Evolutionary conservation across 2,113 vertebrate species (phyloP), one percentile per base, ranked within the genome.

Genomic region (Psilopogon haemacephalus): DNA sequence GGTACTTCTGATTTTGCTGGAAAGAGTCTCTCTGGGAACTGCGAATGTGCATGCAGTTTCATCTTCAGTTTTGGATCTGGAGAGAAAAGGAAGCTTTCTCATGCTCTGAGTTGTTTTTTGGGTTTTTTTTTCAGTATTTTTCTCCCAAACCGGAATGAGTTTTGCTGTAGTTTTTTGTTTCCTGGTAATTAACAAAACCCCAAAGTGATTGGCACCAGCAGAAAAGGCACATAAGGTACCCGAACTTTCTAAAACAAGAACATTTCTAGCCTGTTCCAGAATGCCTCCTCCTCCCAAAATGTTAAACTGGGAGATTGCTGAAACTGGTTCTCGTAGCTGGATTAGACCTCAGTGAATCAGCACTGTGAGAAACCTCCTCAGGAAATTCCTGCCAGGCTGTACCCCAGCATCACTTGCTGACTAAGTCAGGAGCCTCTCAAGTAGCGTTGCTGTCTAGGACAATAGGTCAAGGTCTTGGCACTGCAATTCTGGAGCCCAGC

Each of bases 291-390:
- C 79, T 92, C 79, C 55, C 46, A 76, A 70, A 84, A 84, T 71
- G 64, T 70, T 80, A 44, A 90, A 76, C n/a, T 54, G 15, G 59
- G 79, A 85, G 35, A 24, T 32, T 59, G 65, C 52, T 88, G 86
- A 62, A 92, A 68, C 48, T 44, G 15, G 27, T 93, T 95, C 73
- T 73, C 42, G 15, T 65, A 56, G 84, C 81, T 94, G 81, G 56
- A 78, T 90, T 74, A 89, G 78, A 75, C 62, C 63, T 82, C 44
- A 11, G 78, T 95, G 89, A 96, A 91, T 94, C 91, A 87, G 70
- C n/a, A 15, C 35, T 78, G 8, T 81, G 65, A 88, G 91, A 90
- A 92, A 90, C 35, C 67, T 92, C 73, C n/a, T 78, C 1, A 8
- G 89, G 91, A 84, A 94, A 72, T 92, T 94, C 89, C 93, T 92